phyloP scores from a whole-genome alignment of 1,140 invertebrate species.

The Globodera rostochiensis region DNA sequence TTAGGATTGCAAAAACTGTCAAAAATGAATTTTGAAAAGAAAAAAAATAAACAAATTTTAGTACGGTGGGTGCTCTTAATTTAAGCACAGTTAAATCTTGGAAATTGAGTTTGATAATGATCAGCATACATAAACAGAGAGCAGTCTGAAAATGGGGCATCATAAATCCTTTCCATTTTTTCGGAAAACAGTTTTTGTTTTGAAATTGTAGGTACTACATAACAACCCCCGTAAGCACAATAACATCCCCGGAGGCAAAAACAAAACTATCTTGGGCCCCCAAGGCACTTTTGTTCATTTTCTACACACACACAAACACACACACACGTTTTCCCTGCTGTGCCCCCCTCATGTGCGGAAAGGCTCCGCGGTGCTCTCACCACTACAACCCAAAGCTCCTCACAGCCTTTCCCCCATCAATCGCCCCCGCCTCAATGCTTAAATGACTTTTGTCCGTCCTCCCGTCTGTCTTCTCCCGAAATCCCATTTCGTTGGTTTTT shows the following conservation, averaged over 20 bases:
- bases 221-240: neutral
- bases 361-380: neutral
- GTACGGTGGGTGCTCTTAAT: too few species aligned
- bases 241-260: neutral
- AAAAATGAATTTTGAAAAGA: too few species aligned
- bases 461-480: neutral
- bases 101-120: too few species aligned
- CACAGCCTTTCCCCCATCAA: neutral
- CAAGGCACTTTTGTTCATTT: neutral
- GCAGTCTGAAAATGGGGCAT: too few species aligned
- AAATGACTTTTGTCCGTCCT: neutral
- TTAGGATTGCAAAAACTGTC: too few species aligned
- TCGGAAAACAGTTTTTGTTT: neutral
- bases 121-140: too few species aligned
- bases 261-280: neutral
- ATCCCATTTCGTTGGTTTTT: neutral
- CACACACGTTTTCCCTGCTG: neutral
- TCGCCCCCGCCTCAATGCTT: neutral
- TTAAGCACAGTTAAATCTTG: too few species aligned
- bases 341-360: neutral
- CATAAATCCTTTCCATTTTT: neutral
- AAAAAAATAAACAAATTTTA: too few species aligned
- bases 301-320: neutral
- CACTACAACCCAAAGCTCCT: neutral
- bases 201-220: neutral